phyloP scores from a whole-genome alignment of 2,113 vertebrate species.

The Sphyrna mokarran region DNA sequence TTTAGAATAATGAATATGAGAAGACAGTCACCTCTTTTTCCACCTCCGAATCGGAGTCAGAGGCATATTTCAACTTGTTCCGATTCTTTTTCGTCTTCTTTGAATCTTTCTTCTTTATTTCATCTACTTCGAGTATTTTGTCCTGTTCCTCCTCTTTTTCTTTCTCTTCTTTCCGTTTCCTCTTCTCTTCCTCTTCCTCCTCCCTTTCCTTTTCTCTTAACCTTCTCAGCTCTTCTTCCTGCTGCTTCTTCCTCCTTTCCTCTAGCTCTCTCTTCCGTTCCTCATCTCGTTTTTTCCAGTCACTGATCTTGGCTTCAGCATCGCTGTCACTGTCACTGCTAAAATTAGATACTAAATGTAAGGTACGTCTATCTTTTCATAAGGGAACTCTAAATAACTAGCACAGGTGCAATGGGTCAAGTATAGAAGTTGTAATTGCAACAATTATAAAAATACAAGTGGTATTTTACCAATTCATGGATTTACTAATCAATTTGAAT shows the following conservation, averaged over 20 bases:
- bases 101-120: slow-evolving; percentile 62
- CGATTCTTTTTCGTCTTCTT: slow-evolving; percentile 76
- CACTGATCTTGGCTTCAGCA: slow-evolving; percentile 77
- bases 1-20: neutral
- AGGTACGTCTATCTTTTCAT: neutral
- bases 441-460: neutral
- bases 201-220: slow-evolving; percentile 81
- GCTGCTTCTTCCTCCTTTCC: slow-evolving; percentile 80
- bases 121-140: slow-evolving; percentile 65
- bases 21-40: slow-evolving; percentile 55
- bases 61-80: slow-evolving; percentile 57
- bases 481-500: neutral
- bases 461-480: neutral
- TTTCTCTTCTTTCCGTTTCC: slow-evolving; percentile 66
- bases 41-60: slow-evolving; percentile 76
- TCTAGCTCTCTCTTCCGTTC: slow-evolving; percentile 80
- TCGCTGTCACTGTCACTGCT: slow-evolving; percentile 69
- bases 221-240: slow-evolving; percentile 83
- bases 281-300: slow-evolving; percentile 90
- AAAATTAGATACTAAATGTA: slow-evolving; percentile 26
- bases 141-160: slow-evolving; percentile 49
- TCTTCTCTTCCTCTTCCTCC: slow-evolving; percentile 79
- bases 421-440: neutral
- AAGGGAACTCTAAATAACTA: neutral
- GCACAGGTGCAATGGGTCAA: neutral